Evolutionary conservation across 2,888 invertebrate species (phyloP).

Genomic region (Anoplius nigerrimus): DNA sequence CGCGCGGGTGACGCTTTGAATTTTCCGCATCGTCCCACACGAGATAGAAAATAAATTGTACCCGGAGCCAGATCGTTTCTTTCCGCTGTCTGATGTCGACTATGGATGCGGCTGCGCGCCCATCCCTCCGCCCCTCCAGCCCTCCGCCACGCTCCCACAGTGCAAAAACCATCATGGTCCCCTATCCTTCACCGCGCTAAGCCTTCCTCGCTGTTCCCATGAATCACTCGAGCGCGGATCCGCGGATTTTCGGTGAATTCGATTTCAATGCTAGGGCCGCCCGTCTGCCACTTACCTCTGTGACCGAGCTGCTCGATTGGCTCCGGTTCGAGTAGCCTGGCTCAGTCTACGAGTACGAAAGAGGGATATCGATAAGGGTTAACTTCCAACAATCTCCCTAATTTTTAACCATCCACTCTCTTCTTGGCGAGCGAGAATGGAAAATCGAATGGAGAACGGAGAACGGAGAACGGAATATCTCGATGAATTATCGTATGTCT

Average conservation of each 20-base stretch:
- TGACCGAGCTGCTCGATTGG: slow-evolving; percentile 5
- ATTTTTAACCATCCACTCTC: no score
- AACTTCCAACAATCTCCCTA: no score
- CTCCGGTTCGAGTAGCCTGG: no score
- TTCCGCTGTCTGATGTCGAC: slow-evolving; percentile 10
- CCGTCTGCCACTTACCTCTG: slow-evolving; percentile 5
- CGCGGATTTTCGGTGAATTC: slow-evolving; percentile 5
- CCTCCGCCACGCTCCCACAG: background rate
- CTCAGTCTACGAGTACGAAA: no score
- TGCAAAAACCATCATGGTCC: slow-evolving; percentile 6
- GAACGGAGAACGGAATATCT: no score
- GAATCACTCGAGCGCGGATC: slow-evolving; percentile 13
- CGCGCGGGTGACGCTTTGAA: slow-evolving; percentile 6
- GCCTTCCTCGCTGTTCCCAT: slow-evolving; percentile 5
- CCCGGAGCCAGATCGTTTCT: slow-evolving; percentile 4
- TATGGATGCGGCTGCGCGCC: background rate
- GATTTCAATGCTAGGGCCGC: background rate
- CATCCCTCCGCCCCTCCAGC: no score
- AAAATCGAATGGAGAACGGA: no score
- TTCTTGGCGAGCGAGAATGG: no score
- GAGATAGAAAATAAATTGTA: slow-evolving; percentile 16
- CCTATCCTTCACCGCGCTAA: slow-evolving; percentile 17
- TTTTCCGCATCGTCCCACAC: slow-evolving; percentile 14
- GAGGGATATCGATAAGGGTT: no score
- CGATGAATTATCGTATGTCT: no score